phyloP scores from a whole-genome alignment of 2,888 invertebrate species.

The Criorhina ranunculi region DNA sequence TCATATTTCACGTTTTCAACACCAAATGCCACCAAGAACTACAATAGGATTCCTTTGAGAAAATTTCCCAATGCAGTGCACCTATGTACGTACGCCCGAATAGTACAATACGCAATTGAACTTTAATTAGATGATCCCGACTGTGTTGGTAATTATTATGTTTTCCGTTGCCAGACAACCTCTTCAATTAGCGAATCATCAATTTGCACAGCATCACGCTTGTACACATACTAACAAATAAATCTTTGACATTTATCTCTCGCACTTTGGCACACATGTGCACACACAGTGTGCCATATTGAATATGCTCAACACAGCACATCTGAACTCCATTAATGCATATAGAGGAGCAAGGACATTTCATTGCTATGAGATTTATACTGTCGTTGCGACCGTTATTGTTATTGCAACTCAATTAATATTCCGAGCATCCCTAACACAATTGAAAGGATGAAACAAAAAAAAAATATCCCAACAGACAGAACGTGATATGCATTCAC shows the following conservation, averaged over 20 bases:
- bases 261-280: conserved; percentile 35
- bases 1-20: no score
- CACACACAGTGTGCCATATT: conserved; percentile 21
- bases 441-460: conserved; percentile 74
- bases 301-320: conserved; percentile 26
- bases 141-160: conserved; percentile 52
- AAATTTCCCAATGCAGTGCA: neutral
- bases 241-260: conserved; percentile 19
- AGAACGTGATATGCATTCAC: conserved; percentile 70
- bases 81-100: neutral
- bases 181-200: conserved; percentile 68
- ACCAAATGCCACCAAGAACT: neutral
- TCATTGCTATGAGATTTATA: conserved; percentile 44
- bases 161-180: conserved; percentile 45
- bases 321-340: conserved; percentile 58
- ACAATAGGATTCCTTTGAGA: neutral
- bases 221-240: conserved; percentile 17
- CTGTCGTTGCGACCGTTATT: conserved; percentile 44
- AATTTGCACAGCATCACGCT: conserved; percentile 49
- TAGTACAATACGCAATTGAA: conserved; percentile 42
- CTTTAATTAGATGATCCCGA: conserved; percentile 66
- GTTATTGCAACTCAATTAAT: conserved; percentile 76
- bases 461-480: conserved; percentile 75
- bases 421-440: conserved; percentile 73
- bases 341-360: conserved; percentile 53